Evolutionary conservation across 2,888 invertebrate species (phyloP), one percentile per base, ranked within the genome.

Genomic region (Pycnomerus fuliginosus): DNA sequence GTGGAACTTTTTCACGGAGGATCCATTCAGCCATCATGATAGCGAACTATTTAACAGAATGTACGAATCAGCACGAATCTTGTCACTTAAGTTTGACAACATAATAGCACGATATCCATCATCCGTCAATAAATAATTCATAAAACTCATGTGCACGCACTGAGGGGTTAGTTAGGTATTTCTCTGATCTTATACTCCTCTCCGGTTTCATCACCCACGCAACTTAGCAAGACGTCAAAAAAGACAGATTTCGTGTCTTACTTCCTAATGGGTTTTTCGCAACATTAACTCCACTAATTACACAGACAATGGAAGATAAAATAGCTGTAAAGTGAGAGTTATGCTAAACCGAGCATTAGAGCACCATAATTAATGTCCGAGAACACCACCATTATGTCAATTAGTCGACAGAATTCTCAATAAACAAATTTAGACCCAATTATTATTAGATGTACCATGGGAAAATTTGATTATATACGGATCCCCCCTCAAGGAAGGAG

Each of bases 231-330:
- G 16, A 11, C n/a, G 11, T 16, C 8, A 15, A 34, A 29, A n/a
- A 41, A 35, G 23, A 22, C 13, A 5, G 16, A 37, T 39, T 39
- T 16, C 24, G 23, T 31, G 24, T 29, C 37, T 28, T 28, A 10
- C 13, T 14, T 8, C 14, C 16, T 41, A 33, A 41, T 41, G 34
- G 17, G 10, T 27, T 34, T 42, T 35, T 42, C 35, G 42, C 42
- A 42, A 42, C 42, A 35, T 42, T 42, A 31, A 36, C 42, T 43
- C 31, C 17, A 22, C 42, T 43, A 43, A 43, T 43, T 43, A 43
- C 15, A 11, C 35, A 36, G 30, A 43, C 42, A 43, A 43, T 43
- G 31, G 31, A 13, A 30, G 12, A 43, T 43, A 43, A 43, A 43
- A 43, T 43, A 31, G 42, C 22, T 23, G 34, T 36, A 35, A 36